Conservation (phyloP, 1,140 invertebrate genomes). For the Diploscapter pachys region DNA sequence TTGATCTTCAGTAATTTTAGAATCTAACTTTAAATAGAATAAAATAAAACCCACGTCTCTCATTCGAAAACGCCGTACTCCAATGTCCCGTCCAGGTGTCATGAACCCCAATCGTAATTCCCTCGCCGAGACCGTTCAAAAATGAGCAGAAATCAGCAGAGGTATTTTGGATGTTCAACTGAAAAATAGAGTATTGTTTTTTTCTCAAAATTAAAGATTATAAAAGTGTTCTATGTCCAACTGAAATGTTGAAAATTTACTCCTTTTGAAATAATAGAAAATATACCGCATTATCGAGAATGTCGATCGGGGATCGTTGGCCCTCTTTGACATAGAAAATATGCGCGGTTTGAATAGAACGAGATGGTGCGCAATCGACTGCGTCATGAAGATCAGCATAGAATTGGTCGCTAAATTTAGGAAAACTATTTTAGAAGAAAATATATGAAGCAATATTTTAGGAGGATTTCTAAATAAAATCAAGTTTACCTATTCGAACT, state of each 20-base stretch:
- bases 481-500: conserved; percentile 16
- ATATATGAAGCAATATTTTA: not conserved
- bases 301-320: conserved; percentile 73
- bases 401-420: conserved; percentile 43
- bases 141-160: conserved; percentile 47
- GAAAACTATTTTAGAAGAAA: not conserved
- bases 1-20: not conserved
- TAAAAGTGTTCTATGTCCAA: too few species aligned
- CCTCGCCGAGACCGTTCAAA: conserved; percentile 47
- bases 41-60: conserved; percentile 31
- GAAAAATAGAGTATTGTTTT: conserved; percentile 6
- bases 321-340: conserved; percentile 87
- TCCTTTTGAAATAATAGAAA: conserved; percentile 21
- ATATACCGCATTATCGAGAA: conserved; percentile 77
- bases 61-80: conserved; percentile 46
- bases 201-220: too few species aligned
- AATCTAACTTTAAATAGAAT: not conserved
- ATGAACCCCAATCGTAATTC: conserved; percentile 37
- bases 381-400: conserved; percentile 45
- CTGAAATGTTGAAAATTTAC: too few species aligned
- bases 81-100: conserved; percentile 52
- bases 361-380: conserved; percentile 47
- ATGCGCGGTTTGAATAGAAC: conserved; percentile 83
- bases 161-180: conserved; percentile 45
- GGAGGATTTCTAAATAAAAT: not conserved